Conservation (phyloP, 2,797 vertebrate genomes). For the Eupleurogrammus muticus region DNA sequence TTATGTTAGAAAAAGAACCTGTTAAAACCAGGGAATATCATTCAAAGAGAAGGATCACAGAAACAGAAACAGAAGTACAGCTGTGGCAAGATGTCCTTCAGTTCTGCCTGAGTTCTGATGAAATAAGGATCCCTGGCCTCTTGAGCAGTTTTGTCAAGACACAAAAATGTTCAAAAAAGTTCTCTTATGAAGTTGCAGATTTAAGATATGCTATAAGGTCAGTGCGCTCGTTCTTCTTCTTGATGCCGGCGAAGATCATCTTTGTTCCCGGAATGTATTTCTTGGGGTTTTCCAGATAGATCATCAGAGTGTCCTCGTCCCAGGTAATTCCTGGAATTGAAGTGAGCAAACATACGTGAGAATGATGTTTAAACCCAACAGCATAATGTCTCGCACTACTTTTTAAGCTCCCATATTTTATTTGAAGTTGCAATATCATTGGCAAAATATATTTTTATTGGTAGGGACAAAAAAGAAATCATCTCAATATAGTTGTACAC, state of each 20-base stretch:
- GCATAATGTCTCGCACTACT: neutral
- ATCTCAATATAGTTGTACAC: too few relatives aligned
- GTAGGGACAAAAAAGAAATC: too few relatives aligned
- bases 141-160: conserved; percentile 23
- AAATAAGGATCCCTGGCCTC: conserved; percentile 17
- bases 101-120: conserved; percentile 18
- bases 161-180: conserved; percentile 5
- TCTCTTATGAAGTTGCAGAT: conserved; percentile 82
- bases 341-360: neutral
- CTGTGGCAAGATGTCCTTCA: conserved; percentile 39
- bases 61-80: conserved; percentile 55
- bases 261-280: conserved; percentile 93
- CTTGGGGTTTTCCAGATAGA: conserved; percentile 92
- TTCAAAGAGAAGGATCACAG: conserved; percentile 42
- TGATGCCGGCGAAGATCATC: conserved; percentile 91
- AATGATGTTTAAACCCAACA: neutral
- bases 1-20: conserved; percentile 62
- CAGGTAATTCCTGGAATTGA: conserved; percentile 82
- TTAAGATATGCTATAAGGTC: conserved; percentile 90
- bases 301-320: conserved; percentile 84
- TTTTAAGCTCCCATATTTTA: neutral
- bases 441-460: too few relatives aligned
- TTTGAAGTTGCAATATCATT: too few relatives aligned
- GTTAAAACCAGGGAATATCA: conserved; percentile 70
- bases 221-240: conserved; percentile 89